Conservation (phyloP, 1,140 invertebrate genomes). For the Phocides pigmalion region DNA sequence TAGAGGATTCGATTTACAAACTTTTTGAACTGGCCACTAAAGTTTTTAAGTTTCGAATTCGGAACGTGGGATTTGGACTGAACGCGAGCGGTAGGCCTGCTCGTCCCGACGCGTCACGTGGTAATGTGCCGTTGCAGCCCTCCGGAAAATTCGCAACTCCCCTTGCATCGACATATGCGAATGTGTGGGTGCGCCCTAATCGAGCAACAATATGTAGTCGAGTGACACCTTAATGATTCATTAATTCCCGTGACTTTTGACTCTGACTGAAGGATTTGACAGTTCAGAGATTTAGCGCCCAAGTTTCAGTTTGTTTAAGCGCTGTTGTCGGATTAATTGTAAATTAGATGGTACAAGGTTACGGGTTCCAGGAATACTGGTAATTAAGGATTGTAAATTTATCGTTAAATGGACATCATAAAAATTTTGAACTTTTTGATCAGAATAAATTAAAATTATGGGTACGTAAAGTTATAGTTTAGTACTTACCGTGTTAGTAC, state of each 20-base stretch:
- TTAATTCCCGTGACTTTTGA: conserved; percentile 65
- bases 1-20: conserved; percentile 25
- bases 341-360: not conserved
- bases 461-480: too few relatives aligned
- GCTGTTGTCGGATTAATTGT: conserved; percentile 3
- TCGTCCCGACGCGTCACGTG: conserved; percentile 71
- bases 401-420: not conserved
- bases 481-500: too few relatives aligned
- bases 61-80: conserved; percentile 39
- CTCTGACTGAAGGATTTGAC: conserved; percentile 32
- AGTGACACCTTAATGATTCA: conserved; percentile 67
- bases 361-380: not conserved
- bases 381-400: not conserved
- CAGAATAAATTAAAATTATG: too few relatives aligned
- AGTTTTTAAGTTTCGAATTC: conserved; percentile 13
- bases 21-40: conserved; percentile 41
- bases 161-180: conserved; percentile 50
- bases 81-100: conserved; percentile 63
- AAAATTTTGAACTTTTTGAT: too few relatives aligned
- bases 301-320: conserved; percentile 16
- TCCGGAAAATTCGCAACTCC: conserved; percentile 68
- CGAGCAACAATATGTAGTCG: conserved; percentile 63
- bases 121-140: conserved; percentile 65
- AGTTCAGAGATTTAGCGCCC: conserved; percentile 26
- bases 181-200: conserved; percentile 62